Evolutionary conservation across 2,888 invertebrate genomes (phyloP), one percentile per base, ranked within the genome.

Genomic region (Metacarcinus magister): DNA sequence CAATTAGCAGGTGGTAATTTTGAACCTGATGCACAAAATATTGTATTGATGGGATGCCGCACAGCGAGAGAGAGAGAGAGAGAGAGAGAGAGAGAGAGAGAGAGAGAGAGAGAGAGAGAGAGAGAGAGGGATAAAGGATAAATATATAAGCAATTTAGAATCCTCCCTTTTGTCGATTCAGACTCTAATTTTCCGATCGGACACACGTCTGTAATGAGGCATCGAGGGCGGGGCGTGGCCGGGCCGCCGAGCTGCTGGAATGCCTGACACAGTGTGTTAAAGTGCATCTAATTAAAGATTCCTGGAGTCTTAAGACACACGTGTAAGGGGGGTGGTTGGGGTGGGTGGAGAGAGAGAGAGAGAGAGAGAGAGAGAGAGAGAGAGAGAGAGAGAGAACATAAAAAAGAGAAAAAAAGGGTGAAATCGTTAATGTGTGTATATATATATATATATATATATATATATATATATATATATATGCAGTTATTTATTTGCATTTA

Each of bases 1-100:
- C 82, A 82, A 82, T 82, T 82, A 82, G 82, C 82, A 82, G 82
- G 32, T 82, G 82, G 82, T 82, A 32, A 82, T 82, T 82, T 28
- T 32, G 32, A 32, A 82, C 19, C 2, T 19, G 67, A 67, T 67
- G 67, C 67, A n/a, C n/a, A n/a, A 19, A 67, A 16, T 23, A 19
- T 67, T 67, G n/a, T n/a, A 67, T 23, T 67, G 67, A 67, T 67
- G 67, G 67, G 67, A n/a, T 67, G 67, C 5, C 16, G n/a, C 67
- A 82, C 10, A 10, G 67, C 19, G 67, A 67, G 19, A 67, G 19
- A 2, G 5, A 67, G 67, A 67, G 67, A 67, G 5, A 67, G 67
- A 67, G 67, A 67, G 13, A 13, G 67, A 67, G 67, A 67, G 67
- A 67, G 67, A 67, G 67, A 67, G 67, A 67, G 67, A 67, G 67